Percentiles rank a stretch among this genome's conserved stretches.
Evolutionary conservation across 53 echinoderm and acorn worm genomes (phyloP).

Genomic region (Luidia sarsii): DNA sequence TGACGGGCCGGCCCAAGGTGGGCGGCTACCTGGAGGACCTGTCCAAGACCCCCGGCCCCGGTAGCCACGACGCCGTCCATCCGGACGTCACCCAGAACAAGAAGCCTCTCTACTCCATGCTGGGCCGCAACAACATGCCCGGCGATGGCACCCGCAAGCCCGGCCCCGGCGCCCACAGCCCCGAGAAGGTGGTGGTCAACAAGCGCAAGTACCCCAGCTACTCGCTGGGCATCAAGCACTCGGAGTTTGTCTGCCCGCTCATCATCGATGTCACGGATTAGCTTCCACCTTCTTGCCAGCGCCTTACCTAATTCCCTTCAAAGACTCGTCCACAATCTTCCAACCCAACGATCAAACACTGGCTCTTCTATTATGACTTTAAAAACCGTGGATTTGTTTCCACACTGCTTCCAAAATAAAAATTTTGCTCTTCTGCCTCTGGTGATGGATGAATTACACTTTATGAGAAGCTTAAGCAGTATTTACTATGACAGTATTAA

Average conservation of each 20-base stretch:
- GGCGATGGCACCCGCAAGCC: slow-evolving; percentile 82
- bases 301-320: no score
- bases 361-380: no score
- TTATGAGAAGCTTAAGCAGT: no score
- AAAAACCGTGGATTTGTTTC: no score
- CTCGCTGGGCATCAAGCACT: slow-evolving; percentile 92
- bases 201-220: slow-evolving; percentile 84
- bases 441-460: no score
- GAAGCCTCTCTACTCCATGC: slow-evolving; percentile 93
- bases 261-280: slow-evolving; percentile 92
- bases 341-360: no score
- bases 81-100: slow-evolving; percentile 78
- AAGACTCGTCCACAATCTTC: no score
- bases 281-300: slow-evolving; percentile 16
- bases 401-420: no score
- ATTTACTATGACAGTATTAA: no score
- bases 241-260: slow-evolving; percentile 92
- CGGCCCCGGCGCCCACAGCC: slow-evolving; percentile 94
- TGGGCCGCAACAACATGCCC: slow-evolving; percentile 79
- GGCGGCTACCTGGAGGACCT: slow-evolving; percentile 94
- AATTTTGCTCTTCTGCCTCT: no score
- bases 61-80: slow-evolving; percentile 79
- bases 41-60: slow-evolving; percentile 96
- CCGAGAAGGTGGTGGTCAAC: slow-evolving; percentile 86
- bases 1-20: slow-evolving; percentile 85